phyloP scores from a whole-genome alignment of 2,888 invertebrate genomes.

The Scotopteryx bipunctaria region DNA sequence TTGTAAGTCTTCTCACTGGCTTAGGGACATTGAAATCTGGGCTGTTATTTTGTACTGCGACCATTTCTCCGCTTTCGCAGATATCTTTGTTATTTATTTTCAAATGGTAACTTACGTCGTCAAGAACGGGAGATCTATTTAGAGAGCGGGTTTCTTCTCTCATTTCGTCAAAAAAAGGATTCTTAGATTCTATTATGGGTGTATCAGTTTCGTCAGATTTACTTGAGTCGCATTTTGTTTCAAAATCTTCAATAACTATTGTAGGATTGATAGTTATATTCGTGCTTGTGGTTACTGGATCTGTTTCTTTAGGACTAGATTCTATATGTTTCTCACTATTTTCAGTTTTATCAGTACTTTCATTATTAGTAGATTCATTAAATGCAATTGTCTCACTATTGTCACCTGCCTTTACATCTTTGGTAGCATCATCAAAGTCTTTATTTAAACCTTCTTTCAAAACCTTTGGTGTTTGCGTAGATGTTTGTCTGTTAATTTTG shows the following conservation, averaged over 20 bases:
- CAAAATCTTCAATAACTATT: slow-evolving; percentile 8
- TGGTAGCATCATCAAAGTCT: slow-evolving; percentile 23
- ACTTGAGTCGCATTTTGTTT: background rate
- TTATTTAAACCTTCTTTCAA: slow-evolving; percentile 28
- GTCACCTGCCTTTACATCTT: slow-evolving; percentile 10
- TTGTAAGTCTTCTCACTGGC: slow-evolving; percentile 48
- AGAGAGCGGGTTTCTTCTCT: slow-evolving; percentile 17
- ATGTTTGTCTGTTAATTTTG: slow-evolving; percentile 35
- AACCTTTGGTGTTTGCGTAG: slow-evolving; percentile 26
- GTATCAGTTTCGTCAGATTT: slow-evolving; percentile 2
- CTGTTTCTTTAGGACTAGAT: slow-evolving; percentile 7
- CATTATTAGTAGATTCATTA: background rate
- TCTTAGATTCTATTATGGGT: slow-evolving; percentile 27
- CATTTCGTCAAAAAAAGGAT: slow-evolving; percentile 36
- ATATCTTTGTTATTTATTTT: slow-evolving; percentile 71
- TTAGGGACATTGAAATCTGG: slow-evolving; percentile 37
- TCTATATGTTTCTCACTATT: slow-evolving; percentile 2
- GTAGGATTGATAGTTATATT: background rate
- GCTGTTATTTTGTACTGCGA: slow-evolving; percentile 39
- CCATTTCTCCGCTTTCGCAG: slow-evolving; percentile 39
- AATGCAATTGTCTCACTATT: slow-evolving; percentile 1
- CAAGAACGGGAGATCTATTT: slow-evolving; percentile 41
- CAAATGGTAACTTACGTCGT: slow-evolving; percentile 71
- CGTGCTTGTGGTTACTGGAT: background rate
- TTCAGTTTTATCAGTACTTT: slow-evolving; percentile 1